These are phyloP conservation scores for Melospiza georgiana DNA, from an alignment of 2,113 vertebrate genomes.

Conservation along the genomic window DNA sequence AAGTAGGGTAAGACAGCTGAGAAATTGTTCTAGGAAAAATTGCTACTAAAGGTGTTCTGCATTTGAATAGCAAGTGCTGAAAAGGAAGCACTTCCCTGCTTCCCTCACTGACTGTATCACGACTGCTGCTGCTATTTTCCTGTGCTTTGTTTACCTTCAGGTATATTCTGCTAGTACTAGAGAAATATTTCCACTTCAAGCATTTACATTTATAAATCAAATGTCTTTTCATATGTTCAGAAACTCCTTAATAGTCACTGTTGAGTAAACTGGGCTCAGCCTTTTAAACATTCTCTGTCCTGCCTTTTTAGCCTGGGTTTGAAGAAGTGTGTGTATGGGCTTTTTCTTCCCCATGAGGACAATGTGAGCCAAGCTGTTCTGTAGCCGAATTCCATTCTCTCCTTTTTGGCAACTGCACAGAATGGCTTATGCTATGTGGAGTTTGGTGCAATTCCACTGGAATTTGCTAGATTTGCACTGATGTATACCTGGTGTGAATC, in stretches of 20 bases:
- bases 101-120: neutral
- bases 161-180: neutral
- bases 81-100: neutral
- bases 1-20: neutral
- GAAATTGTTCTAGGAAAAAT: neutral
- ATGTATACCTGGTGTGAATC: constrained; percentile 43
- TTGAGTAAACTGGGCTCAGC: neutral
- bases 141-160: neutral
- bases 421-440: neutral
- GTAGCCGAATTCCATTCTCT: neutral
- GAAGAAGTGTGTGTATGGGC: neutral
- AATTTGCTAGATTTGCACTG: constrained; percentile 23
- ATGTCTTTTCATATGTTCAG: neutral
- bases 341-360: constrained; percentile 22
- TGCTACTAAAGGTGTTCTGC: neutral
- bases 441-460: constrained; percentile 20
- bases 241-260: neutral
- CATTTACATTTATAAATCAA: neutral
- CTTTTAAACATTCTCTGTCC: neutral
- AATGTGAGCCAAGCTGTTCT: neutral
- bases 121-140: neutral
- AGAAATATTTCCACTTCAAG: neutral
- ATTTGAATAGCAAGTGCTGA: neutral
- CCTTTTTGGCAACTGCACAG: neutral
- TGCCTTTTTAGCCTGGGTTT: neutral